These are phyloP conservation scores for Odontesthes bonariensis DNA, from an alignment of 2,113 vertebrate species.

Conservation along the genomic window DNA sequence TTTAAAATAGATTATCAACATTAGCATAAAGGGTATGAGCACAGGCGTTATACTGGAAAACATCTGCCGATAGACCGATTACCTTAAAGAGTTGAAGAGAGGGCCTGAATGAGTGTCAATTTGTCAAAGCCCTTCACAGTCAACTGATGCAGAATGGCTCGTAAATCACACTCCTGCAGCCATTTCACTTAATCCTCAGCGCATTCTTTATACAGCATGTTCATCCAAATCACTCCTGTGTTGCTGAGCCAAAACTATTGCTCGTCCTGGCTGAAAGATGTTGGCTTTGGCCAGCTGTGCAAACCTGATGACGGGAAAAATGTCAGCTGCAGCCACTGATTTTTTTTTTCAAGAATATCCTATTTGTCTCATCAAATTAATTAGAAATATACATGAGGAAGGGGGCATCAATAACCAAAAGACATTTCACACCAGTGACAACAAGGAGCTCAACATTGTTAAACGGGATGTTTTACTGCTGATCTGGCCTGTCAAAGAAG, in stretches of 20 bases:
- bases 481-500: constrained; percentile 21
- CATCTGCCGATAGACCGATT: constrained; percentile 9
- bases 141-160: constrained; percentile 57
- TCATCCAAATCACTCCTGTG: constrained; percentile 64
- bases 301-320: constrained; percentile 60
- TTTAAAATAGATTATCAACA: background rate
- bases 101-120: constrained; percentile 35
- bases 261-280: constrained; percentile 53
- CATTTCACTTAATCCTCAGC: constrained; percentile 63
- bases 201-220: constrained; percentile 51
- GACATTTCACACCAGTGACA: constrained; percentile 19
- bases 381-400: background rate
- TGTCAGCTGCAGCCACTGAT: constrained; percentile 39
- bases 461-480: constrained; percentile 29
- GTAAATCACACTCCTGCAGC: constrained; percentile 66
- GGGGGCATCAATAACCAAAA: background rate
- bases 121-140: constrained; percentile 51
- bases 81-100: constrained; percentile 23
- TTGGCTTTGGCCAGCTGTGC: constrained; percentile 45
- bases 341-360: constrained; percentile 38
- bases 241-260: constrained; percentile 59
- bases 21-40: background rate
- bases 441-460: constrained; percentile 4
- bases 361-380: constrained; percentile 35
- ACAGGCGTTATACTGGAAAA: constrained; percentile 6